A percentile compares a stretch with the other conserved stretches of the same genome.
Evolutionary conservation across 2,113 vertebrate genomes (phyloP).

Genomic region (Nothoprocta pentlandii): DNA sequence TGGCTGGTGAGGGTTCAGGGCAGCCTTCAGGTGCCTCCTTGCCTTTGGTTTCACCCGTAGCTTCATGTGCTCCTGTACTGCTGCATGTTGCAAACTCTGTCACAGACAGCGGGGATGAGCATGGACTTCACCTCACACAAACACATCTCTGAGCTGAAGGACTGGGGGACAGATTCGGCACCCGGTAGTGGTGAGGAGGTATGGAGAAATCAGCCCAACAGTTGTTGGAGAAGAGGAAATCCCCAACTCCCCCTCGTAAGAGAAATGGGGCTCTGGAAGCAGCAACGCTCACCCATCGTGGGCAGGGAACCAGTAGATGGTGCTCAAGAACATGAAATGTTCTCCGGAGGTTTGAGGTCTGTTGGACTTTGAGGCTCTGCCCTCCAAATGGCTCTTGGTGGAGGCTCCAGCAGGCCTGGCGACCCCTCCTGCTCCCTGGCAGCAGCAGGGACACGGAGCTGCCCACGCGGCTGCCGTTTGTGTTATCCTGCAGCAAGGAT

Average conservation of each 20-base stretch:
- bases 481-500: not conserved
- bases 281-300: not conserved
- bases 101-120: accelerated
- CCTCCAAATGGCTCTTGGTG: not conserved
- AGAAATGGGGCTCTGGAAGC: not conserved
- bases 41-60: not conserved
- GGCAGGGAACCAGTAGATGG: slow-evolving; percentile 39
- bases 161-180: too few species aligned
- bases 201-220: accelerated
- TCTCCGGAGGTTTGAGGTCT: not conserved
- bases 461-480: not conserved
- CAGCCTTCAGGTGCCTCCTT: not conserved
- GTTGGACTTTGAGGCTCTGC: accelerated
- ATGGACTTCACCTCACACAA: not conserved
- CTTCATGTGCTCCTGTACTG: not conserved
- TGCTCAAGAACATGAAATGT: slow-evolving; percentile 47
- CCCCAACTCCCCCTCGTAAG: not conserved
- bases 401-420: not conserved
- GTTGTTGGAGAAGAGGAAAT: accelerated
- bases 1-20: not conserved
- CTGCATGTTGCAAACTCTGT: too few species aligned
- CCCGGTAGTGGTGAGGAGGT: not conserved
- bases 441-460: accelerated
- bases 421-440: not conserved
- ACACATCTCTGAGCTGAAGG: too few species aligned